Base-by-base conservation (phyloP, 2,888 invertebrate species). In the Xanthia togata region DNA sequence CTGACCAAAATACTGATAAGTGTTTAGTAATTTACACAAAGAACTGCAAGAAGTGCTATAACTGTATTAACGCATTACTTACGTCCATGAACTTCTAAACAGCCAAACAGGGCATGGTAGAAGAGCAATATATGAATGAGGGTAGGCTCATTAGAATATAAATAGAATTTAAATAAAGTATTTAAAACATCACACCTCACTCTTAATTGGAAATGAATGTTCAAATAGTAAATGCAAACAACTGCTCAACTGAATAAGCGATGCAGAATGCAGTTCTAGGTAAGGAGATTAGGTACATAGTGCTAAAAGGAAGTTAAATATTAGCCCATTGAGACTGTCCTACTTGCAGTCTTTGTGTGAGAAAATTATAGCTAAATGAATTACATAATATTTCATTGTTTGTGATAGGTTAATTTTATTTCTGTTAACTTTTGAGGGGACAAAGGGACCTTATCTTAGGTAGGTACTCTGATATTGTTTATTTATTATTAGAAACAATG, bases 231-330 rank as follows among this genome's bases (percentile, higher is more conserved):
- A 71, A 41, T 59, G 62, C 63, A 81, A 79, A 81, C 59, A 79
- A n/a, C 35, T 62, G 26, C 35, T 83, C 26, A 50, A 26, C 44
- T 83, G 35, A 60, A 83, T 67, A 62, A 73, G 23, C 53, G 70
- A 69, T 63, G n/a, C 59, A 64, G 41, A 63, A 75, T 64, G 71
- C 60, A 75, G 79, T 67, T 71, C 71, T 84, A 75, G 50, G 68
- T 53, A 80, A 75, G 50, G 63, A 64, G 70, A 70, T 70, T 73
- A 70, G 44, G 57, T 65, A 82, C 63, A 60, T 41, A 74, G 55
- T 62, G 50, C 35, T 79, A 57, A 71, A 64, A 75, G 84, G 69
- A 80, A 80, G 68, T 75, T 50, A 60, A 79, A 80, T 75, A 84
- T 76, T 80, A 69, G 63, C 57, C 20, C 20, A 71, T 74, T 71